These are phyloP conservation scores for Dipodomys merriami DNA, from an alignment of 2,113 vertebrate genomes.

Conservation along the genomic window DNA sequence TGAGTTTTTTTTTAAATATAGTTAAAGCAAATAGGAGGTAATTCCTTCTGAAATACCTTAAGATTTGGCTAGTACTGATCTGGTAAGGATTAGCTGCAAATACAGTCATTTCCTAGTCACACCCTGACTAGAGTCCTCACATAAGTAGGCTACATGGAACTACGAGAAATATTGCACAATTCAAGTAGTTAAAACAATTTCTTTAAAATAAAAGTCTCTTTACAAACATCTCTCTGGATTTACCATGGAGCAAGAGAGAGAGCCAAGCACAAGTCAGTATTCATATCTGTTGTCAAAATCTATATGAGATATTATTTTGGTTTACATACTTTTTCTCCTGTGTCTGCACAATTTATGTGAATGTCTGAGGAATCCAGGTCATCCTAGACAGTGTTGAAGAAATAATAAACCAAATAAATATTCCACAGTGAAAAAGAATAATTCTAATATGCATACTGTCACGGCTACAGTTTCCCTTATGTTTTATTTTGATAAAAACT, in stretches of 20 bases:
- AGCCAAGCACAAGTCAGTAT: not conserved
- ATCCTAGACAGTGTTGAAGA: not conserved
- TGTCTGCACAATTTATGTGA: not conserved
- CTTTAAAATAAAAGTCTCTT: not conserved
- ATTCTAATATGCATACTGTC: slow-evolving; percentile 3
- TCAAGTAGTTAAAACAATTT: not conserved
- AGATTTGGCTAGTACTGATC: not conserved
- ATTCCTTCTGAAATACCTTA: not conserved
- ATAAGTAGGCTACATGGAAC: not conserved
- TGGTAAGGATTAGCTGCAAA: not conserved
- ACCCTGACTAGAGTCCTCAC: not conserved
- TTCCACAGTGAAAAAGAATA: not conserved
- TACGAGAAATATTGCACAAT: not conserved
- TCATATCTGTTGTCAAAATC: not conserved
- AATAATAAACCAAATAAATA: slow-evolving; percentile 52
- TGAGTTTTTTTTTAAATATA: not conserved
- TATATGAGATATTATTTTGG: not conserved
- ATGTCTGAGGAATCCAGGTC: not conserved
- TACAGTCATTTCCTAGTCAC: not conserved
- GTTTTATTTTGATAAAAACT: slow-evolving; percentile 53
- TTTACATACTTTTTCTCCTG: not conserved
- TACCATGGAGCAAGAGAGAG: not conserved
- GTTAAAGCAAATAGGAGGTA: not conserved
- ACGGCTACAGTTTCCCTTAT: slow-evolving; percentile 39
- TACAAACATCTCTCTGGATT: not conserved